Evolutionary conservation across 2,113 vertebrate genomes (phyloP).

Genomic region (Corythornis cristatus): DNA sequence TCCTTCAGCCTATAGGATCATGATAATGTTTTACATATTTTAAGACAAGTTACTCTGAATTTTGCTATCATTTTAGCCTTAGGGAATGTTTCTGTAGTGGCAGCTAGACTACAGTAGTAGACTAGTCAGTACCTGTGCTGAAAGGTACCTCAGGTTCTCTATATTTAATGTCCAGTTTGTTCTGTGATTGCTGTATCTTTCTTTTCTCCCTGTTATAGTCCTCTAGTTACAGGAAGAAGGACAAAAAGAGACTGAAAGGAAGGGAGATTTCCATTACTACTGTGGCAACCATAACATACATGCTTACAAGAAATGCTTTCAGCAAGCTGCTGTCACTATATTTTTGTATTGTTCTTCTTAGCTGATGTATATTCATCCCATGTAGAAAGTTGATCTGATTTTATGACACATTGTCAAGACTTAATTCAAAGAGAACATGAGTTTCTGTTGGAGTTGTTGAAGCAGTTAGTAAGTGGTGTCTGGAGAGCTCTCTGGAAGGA

Average conservation of each 20-base stretch:
- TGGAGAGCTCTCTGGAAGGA: slow-evolving; percentile 9
- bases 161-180: background rate
- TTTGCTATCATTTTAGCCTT: background rate
- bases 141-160: background rate
- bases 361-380: background rate
- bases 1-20: background rate
- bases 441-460: background rate
- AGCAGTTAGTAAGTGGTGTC: background rate
- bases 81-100: background rate
- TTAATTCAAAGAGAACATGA: background rate
- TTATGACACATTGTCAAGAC: background rate
- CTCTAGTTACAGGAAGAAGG: background rate
- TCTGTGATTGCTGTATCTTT: background rate
- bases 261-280: background rate
- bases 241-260: background rate
- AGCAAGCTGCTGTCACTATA: background rate
- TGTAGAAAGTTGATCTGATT: background rate
- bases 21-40: background rate
- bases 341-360: background rate
- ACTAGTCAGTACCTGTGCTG: background rate
- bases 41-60: background rate
- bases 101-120: background rate
- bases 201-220: background rate
- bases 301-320: background rate
- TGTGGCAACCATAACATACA: background rate